A percentile compares a stretch with the other conserved stretches of the same genome.
phyloP scores from a whole-genome alignment of 2,113 vertebrate genomes.

The Stictonetta naevosa region DNA sequence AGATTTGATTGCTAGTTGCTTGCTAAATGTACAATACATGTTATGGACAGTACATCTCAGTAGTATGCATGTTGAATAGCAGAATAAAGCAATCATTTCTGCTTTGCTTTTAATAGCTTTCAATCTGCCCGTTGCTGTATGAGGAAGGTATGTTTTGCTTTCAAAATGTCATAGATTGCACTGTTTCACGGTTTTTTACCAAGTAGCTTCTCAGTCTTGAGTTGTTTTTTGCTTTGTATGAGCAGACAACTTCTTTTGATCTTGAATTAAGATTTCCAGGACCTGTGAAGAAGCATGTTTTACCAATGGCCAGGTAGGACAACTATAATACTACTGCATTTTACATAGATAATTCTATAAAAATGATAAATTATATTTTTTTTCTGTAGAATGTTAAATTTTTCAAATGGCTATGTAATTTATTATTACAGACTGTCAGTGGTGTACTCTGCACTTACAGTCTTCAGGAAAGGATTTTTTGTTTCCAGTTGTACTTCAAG shows the following conservation, averaged over 20 bases:
- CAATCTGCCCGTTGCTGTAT: rapidly evolving
- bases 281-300: neutral
- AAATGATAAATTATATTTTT: neutral
- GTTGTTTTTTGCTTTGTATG: neutral
- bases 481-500: neutral
- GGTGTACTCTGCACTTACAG: neutral
- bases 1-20: neutral
- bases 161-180: neutral
- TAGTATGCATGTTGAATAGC: neutral
- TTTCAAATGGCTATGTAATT: neutral
- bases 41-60: neutral
- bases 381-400: neutral
- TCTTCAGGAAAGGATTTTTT: neutral
- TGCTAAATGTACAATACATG: neutral
- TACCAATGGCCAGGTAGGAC: neutral
- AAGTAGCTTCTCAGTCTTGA: neutral
- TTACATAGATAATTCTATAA: neutral
- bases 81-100: neutral
- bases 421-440: neutral
- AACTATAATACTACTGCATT: neutral
- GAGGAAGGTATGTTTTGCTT: neutral
- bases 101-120: neutral
- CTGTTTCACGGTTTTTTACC: neutral
- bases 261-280: neutral
- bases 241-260: neutral